Base-by-base conservation (phyloP, 2,113 vertebrate genomes). In the Nycticebus coucang region DNA sequence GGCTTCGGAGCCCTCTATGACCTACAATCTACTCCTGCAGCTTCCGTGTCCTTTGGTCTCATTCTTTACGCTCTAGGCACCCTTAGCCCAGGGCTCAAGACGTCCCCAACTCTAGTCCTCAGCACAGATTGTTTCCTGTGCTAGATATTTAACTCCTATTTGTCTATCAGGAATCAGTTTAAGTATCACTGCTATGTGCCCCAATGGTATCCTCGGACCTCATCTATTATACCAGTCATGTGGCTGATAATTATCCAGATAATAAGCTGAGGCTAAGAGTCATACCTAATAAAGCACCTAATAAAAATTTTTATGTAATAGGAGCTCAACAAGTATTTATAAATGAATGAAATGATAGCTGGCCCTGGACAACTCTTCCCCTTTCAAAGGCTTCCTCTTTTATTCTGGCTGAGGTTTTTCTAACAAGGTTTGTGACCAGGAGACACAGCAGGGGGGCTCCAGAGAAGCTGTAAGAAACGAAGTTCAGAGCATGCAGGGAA, bases 251-350 rank as follows among this genome's bases (percentile, higher is more conserved):
- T 33, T 50, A 55, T 41, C 18, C 9, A 22, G 11, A 59, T 14
- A n/a, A 14, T 53, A 80, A 84, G n/a, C 11, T 50, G 60, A 94
- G 28, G 45, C 45, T 18, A 94, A 86, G 21, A 55, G 8, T 28
- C 50, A 22, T 4, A 72, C 22, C 62, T 60, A 66, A 13, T 28
- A 26, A 64, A 45, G 33, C 1, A 2, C 30, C 62, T 57, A 22
- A 13, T 62, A 45, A 74, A 64, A 71, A 24, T n/a, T n/a, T 24
- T 8, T 28, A 22, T 7, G 6, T 28, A 21, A 37, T 10, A 55
- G n/a, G 72, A 66, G n/a, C 55, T 96, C 33, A 69, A 72, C 14
- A 90, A 62, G 68, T 55, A 83, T 22, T 74, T 50, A 71, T 18
- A 45, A 84, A 30, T 55, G 50, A 74, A 28, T 22, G 30, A 72